Conservation (phyloP, 2,888 invertebrate genomes). For the Cheilosia vulpina region DNA sequence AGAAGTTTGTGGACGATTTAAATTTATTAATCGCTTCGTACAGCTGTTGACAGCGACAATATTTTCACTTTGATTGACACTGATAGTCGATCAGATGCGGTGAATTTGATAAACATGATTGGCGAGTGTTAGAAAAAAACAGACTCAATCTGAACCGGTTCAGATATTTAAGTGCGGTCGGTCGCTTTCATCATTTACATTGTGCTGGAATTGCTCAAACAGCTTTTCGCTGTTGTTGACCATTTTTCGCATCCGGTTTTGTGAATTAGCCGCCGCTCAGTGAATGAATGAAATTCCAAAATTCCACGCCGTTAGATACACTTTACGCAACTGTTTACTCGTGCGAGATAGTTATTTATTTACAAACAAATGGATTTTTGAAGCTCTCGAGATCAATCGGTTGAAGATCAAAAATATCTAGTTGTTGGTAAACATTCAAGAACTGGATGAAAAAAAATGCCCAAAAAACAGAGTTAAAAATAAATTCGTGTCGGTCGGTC, state of each 20-base stretch:
- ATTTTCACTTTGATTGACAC: constrained; percentile 2
- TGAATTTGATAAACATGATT: constrained; percentile 25
- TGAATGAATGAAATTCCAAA: constrained; percentile 59
- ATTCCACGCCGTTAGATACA: constrained; percentile 17
- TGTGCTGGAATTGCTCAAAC: constrained; percentile 19
- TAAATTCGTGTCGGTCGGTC: constrained; percentile 42
- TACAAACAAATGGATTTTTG: constrained; percentile 55
- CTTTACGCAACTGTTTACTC: constrained; percentile 5
- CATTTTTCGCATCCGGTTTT: constrained; percentile 40
- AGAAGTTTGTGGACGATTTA: not conserved
- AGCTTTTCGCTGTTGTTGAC: constrained; percentile 20
- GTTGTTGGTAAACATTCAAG: constrained; percentile 45
- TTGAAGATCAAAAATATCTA: constrained; percentile 34
- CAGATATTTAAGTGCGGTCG: constrained; percentile 13
- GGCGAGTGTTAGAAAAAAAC: constrained; percentile 23
- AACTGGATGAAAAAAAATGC: constrained; percentile 43
- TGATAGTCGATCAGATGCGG: constrained; percentile 32
- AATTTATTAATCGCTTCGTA: constrained; percentile 24
- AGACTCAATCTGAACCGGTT: constrained; percentile 56
- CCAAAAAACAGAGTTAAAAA: constrained; percentile 57
- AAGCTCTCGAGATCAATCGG: constrained; percentile 56
- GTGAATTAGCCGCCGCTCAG: not conserved
- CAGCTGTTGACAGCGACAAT: constrained; percentile 29
- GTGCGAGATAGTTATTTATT: constrained; percentile 41
- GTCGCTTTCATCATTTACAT: constrained; percentile 58